A percentile compares a stretch with the other conserved stretches of the same genome.
phyloP scores from a whole-genome alignment of 2,888 invertebrate species.

The Plagodis dolabraria region DNA sequence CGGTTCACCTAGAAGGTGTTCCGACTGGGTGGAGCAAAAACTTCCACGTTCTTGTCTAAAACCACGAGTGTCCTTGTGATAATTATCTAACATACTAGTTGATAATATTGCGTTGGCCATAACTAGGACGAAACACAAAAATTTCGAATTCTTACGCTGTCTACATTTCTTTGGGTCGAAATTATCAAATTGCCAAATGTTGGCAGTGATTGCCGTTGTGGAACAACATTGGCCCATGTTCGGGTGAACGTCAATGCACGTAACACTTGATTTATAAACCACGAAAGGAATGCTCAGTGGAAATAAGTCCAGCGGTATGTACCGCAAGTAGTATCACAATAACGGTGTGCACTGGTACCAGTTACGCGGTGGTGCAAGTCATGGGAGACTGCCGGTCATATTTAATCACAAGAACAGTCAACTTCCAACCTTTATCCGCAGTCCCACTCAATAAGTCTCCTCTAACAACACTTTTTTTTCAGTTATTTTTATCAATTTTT shows the following conservation, averaged over 20 bases:
- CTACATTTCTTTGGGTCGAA: neutral
- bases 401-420: neutral
- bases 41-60: too few species aligned
- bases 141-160: too few species aligned
- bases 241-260: constrained; percentile 36
- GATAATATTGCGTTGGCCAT: too few species aligned
- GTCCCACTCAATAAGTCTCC: neutral
- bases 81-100: too few species aligned
- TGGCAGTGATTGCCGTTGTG: constrained; percentile 2
- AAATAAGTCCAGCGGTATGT: constrained; percentile 28
- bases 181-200: neutral
- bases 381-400: constrained; percentile 1
- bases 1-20: too few species aligned
- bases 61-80: too few species aligned
- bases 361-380: constrained; percentile 32
- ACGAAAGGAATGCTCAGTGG: constrained; percentile 45
- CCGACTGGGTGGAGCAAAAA: too few species aligned
- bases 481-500: too few species aligned
- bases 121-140: too few species aligned
- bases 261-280: constrained; percentile 46
- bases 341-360: constrained; percentile 43
- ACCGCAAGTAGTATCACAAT: constrained; percentile 16
- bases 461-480: too few species aligned
- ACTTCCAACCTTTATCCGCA: neutral
- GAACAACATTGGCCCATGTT: constrained; percentile 12